phyloP scores from a whole-genome alignment of 2,888 invertebrate genomes.

The Drosophila aldrichi region DNA sequence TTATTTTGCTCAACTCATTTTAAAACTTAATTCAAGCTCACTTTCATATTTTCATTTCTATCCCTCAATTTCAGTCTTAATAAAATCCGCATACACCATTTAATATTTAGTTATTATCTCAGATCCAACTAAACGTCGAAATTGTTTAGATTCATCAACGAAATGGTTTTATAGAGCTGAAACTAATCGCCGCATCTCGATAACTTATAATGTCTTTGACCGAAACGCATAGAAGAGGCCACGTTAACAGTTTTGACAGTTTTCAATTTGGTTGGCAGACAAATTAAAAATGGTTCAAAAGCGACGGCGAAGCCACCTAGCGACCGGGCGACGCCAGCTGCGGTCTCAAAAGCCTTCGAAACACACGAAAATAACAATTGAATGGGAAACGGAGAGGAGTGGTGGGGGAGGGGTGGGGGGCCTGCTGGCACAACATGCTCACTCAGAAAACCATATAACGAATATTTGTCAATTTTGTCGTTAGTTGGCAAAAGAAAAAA shows the following conservation, averaged over 20 bases:
- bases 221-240: conserved; percentile 34
- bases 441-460: conserved; percentile 39
- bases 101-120: neutral
- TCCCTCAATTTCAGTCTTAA: too few relatives aligned
- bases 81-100: too few relatives aligned
- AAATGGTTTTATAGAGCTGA: neutral
- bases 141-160: neutral
- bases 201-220: conserved; percentile 55
- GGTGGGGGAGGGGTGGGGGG: neutral
- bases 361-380: conserved; percentile 38
- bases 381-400: neutral
- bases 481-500: conserved; percentile 17
- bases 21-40: neutral
- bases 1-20: too few relatives aligned
- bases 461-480: conserved; percentile 70
- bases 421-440: conserved; percentile 7
- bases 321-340: conserved; percentile 67
- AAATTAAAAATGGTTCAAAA: conserved; percentile 69
- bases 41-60: neutral
- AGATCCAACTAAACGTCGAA: neutral
- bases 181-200: conserved; percentile 5
- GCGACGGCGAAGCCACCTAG: conserved; percentile 24
- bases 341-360: conserved; percentile 41
- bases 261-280: conserved; percentile 67
- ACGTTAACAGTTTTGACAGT: conserved; percentile 77